Conservation (phyloP, 2,888 invertebrate genomes). For the Drosophila maculinotata region DNA sequence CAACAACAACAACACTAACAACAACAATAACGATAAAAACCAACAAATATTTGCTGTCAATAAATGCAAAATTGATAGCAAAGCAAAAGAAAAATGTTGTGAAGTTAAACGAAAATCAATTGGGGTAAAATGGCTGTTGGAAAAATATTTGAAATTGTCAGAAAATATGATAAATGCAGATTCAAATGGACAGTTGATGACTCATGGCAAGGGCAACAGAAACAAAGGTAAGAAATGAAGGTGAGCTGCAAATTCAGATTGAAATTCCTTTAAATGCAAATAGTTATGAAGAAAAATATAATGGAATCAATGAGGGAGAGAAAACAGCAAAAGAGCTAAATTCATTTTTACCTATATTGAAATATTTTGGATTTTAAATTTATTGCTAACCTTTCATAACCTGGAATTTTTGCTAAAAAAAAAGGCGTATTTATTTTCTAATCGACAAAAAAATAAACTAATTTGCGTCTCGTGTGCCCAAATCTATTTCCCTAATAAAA, state of each 20-base stretch:
- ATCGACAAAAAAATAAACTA: no score
- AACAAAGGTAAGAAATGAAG: background rate
- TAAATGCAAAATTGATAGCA: constrained; percentile 70
- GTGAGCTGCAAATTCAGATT: background rate
- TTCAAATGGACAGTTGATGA: constrained; percentile 15
- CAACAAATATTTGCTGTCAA: constrained; percentile 55
- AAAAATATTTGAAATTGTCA: constrained; percentile 37
- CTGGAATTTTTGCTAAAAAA: no score
- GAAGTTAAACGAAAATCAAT: constrained; percentile 49
- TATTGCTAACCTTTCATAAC: no score
- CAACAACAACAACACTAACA: background rate
- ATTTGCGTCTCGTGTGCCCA: no score
- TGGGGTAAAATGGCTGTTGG: constrained; percentile 47
- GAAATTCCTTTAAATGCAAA: background rate
- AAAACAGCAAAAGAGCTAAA: no score
- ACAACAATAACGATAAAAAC: constrained; percentile 7
- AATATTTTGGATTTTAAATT: no score
- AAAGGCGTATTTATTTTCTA: no score
- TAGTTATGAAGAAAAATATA: no score
- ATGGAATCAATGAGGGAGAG: no score
- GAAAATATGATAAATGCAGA: constrained; percentile 43
- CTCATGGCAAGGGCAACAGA: background rate
- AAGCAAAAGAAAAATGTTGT: constrained; percentile 18
- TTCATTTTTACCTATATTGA: no score
- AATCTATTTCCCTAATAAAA: no score